Percentiles rank a stretch among this genome's conserved stretches.
Conservation (phyloP, 2,888 invertebrate species). For the Sinopyrophorus schimmeli region DNA sequence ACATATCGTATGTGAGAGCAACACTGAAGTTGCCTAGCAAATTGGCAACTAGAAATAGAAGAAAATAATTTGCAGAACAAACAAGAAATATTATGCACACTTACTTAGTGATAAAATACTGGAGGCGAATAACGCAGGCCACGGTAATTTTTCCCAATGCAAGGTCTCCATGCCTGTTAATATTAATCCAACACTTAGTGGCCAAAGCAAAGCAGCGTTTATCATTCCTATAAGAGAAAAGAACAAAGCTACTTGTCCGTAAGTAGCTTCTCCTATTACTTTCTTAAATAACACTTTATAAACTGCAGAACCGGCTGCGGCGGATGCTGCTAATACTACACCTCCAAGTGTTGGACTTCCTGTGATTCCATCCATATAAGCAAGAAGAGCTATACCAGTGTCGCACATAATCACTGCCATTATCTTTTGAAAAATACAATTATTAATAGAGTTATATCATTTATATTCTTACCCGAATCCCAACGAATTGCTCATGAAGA, state of each 20-base stretch:
- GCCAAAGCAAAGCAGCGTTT: slow-evolving; percentile 88
- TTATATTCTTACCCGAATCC: slow-evolving; percentile 76
- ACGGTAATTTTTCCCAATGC: slow-evolving; percentile 82
- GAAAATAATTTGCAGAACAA: too few species aligned
- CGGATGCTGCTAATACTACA: slow-evolving; percentile 86
- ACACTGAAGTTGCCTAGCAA: slow-evolving; percentile 93
- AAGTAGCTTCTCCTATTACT: slow-evolving; percentile 90
- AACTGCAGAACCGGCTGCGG: slow-evolving; percentile 90
- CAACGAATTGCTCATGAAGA: slow-evolving; percentile 94
- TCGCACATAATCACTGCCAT: slow-evolving; percentile 93
- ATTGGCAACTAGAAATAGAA: slow-evolving; percentile 94
- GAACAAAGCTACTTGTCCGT: slow-evolving; percentile 90
- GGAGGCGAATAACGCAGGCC: slow-evolving; percentile 81
- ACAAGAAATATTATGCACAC: slow-evolving; percentile 34
- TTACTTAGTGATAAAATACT: slow-evolving; percentile 78
- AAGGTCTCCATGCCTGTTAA: slow-evolving; percentile 85
- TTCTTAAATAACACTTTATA: slow-evolving; percentile 95
- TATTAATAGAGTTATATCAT: neutral
- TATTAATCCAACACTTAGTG: slow-evolving; percentile 83
- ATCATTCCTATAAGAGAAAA: slow-evolving; percentile 89
- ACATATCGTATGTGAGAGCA: slow-evolving; percentile 90
- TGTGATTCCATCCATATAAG: slow-evolving; percentile 95
- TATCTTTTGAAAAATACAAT: slow-evolving; percentile 74
- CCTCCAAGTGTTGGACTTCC: slow-evolving; percentile 88
- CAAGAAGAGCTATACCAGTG: slow-evolving; percentile 89